phyloP scores from a whole-genome alignment of 2,888 invertebrate genomes.

The Encarsia formosa region DNA sequence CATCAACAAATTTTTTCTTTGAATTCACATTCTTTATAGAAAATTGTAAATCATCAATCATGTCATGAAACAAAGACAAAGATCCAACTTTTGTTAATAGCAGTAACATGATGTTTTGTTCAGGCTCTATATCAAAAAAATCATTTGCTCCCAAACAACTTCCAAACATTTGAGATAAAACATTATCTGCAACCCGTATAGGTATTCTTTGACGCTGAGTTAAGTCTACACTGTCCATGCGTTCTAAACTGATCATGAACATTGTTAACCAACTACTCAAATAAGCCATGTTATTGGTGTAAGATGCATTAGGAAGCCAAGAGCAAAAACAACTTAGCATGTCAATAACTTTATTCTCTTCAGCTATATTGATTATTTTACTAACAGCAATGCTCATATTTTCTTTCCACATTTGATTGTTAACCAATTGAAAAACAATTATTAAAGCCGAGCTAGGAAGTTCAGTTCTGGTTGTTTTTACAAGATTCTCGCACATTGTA shows the following conservation, averaged over 20 bases:
- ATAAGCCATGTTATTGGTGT: slow-evolving; percentile 55
- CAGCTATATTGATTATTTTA: neutral
- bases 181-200: slow-evolving; percentile 60
- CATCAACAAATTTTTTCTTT: neutral
- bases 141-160: slow-evolving; percentile 23
- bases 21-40: neutral
- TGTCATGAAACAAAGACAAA: slow-evolving; percentile 49
- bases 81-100: slow-evolving; percentile 39
- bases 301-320: slow-evolving; percentile 65
- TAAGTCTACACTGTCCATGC: neutral
- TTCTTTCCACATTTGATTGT: slow-evolving; percentile 28
- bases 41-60: slow-evolving; percentile 34
- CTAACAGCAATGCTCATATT: slow-evolving; percentile 11
- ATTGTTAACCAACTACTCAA: slow-evolving; percentile 65
- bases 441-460: slow-evolving; percentile 60
- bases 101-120: slow-evolving; percentile 44
- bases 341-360: slow-evolving; percentile 51
- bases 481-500: slow-evolving; percentile 60
- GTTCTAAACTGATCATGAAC: slow-evolving; percentile 62
- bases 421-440: slow-evolving; percentile 58
- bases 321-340: slow-evolving; percentile 61
- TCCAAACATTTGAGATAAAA: slow-evolving; percentile 59
- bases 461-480: slow-evolving; percentile 54
- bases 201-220: slow-evolving; percentile 56
- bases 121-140: slow-evolving; percentile 8